Conservation (phyloP, 2,113 vertebrate genomes). For the Sebastes schlegelii region DNA sequence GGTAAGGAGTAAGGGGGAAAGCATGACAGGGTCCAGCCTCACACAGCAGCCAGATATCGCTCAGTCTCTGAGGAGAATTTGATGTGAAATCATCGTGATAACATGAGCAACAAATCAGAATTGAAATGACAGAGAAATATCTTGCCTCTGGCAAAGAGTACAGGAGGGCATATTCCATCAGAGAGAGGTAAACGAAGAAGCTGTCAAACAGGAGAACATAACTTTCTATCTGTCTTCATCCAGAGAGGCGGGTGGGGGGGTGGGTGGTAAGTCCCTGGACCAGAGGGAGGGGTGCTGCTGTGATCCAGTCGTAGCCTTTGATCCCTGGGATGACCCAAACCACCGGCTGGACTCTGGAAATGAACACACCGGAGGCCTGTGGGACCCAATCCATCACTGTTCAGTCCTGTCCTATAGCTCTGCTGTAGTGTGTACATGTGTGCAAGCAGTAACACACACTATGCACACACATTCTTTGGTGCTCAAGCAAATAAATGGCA, state of each 20-base stretch:
- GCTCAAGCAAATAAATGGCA: slow-evolving; percentile 6
- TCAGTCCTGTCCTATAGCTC: slow-evolving; percentile 26
- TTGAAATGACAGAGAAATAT: slow-evolving; percentile 49
- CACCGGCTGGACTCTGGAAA: slow-evolving; percentile 67
- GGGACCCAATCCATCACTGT: slow-evolving; percentile 74
- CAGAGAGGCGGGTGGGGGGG: neutral
- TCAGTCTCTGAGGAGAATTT: slow-evolving; percentile 34
- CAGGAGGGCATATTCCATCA: slow-evolving; percentile 46
- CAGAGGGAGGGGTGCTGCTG: slow-evolving; percentile 62
- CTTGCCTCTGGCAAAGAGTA: slow-evolving; percentile 52
- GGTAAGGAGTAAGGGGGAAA: neutral
- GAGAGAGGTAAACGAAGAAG: slow-evolving; percentile 51
- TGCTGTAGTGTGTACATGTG: slow-evolving; percentile 10
- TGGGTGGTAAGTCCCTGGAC: slow-evolving; percentile 37
- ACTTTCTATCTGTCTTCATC: slow-evolving; percentile 64
- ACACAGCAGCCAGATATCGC: slow-evolving; percentile 6
- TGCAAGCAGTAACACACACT: slow-evolving; percentile 25
- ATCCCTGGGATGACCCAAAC: slow-evolving; percentile 74
- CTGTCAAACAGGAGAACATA: slow-evolving; percentile 51
- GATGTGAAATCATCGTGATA: slow-evolving; percentile 26
- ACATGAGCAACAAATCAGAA: slow-evolving; percentile 38
- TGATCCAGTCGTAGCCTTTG: slow-evolving; percentile 76
- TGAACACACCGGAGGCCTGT: slow-evolving; percentile 70
- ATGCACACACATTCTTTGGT: neutral
- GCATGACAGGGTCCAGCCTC: slow-evolving; percentile 6